These are phyloP conservation scores for Cathartes aura DNA, from an alignment of 2,113 vertebrate species.

Conservation along the genomic window DNA sequence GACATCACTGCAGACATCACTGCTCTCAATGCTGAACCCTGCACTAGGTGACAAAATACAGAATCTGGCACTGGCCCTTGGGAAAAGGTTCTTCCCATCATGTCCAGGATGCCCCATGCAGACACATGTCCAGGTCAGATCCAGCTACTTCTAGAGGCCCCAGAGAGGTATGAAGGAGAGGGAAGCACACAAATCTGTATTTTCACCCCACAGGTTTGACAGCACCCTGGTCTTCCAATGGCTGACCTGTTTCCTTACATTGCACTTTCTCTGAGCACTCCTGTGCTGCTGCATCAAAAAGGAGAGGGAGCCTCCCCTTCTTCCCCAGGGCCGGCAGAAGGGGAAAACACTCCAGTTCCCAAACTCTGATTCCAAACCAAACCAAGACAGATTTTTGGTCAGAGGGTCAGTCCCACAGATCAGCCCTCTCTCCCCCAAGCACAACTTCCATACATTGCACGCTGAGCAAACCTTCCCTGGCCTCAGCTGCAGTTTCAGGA, in stretches of 20 bases:
- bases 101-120: background rate
- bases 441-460: background rate
- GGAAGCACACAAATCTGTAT: background rate
- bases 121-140: background rate
- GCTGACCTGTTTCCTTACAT: accelerated
- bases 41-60: background rate
- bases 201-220: background rate
- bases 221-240: background rate
- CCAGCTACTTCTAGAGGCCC: background rate
- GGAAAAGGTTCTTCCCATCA: background rate
- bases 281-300: background rate
- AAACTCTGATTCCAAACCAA: background rate
- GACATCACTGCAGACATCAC: background rate
- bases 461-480: background rate
- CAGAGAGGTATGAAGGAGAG: background rate
- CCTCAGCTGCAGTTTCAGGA: conserved; percentile 38
- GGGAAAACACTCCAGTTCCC: background rate
- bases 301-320: background rate
- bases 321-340: background rate
- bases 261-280: background rate
- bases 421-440: background rate
- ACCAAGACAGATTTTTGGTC: background rate
- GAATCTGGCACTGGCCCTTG: background rate
- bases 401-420: background rate
- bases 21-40: background rate